These are phyloP conservation scores for Haemorhous mexicanus DNA, from an alignment of 2,113 vertebrate genomes.

Conservation along the genomic window DNA sequence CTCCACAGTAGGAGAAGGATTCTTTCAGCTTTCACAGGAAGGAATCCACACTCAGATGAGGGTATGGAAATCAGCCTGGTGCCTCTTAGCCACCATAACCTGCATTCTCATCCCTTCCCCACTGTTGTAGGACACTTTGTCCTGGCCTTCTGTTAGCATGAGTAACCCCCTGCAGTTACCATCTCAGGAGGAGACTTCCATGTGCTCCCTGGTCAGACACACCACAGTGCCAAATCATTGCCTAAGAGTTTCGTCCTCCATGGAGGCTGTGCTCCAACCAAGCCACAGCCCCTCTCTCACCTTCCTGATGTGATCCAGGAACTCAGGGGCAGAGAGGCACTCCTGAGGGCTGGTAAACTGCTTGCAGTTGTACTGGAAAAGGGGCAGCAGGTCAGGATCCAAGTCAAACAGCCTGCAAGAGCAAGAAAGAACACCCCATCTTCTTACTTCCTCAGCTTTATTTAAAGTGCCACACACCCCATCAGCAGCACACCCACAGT, in stretches of 20 bases:
- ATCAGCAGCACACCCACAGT: not conserved
- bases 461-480: not conserved
- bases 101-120: not conserved
- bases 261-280: not conserved
- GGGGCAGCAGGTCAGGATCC: constrained; percentile 85
- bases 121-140: not conserved
- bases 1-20: not conserved
- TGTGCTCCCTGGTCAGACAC: not conserved
- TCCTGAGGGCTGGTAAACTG: constrained; percentile 85
- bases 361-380: constrained; percentile 87
- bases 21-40: not conserved
- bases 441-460: not conserved
- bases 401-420: constrained; percentile 86
- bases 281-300: constrained; percentile 69
- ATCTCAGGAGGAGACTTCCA: not conserved
- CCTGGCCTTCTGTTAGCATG: not conserved
- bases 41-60: not conserved
- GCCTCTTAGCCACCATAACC: not conserved
- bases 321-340: constrained; percentile 88
- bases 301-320: constrained; percentile 93
- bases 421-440: not conserved
- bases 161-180: not conserved
- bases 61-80: not conserved
- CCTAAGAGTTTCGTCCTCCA: not conserved
- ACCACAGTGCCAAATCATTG: not conserved